Conservation (phyloP, 2,888 invertebrate genomes). For the Phytoseiulus persimilis region DNA sequence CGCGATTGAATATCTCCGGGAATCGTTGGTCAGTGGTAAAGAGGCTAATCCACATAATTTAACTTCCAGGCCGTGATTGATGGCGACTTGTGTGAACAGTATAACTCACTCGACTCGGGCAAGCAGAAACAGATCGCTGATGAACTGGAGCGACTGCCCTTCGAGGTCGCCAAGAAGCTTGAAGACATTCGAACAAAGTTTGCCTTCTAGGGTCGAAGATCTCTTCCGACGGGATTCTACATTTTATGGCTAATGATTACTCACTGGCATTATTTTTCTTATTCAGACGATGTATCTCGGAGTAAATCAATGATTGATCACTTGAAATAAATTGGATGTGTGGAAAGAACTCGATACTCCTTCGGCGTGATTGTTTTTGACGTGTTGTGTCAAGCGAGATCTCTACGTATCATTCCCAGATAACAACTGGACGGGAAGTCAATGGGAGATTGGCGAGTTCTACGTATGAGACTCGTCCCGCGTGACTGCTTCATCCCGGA, state of each 20-base stretch:
- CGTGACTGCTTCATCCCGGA: too few relatives aligned
- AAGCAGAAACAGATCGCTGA: conserved; percentile 92
- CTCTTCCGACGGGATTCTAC: neutral
- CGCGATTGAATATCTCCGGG: neutral
- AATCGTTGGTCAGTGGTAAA: neutral
- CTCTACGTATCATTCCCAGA: too few relatives aligned
- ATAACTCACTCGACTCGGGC: conserved; percentile 80
- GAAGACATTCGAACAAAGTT: conserved; percentile 98
- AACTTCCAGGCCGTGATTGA: conserved; percentile 81
- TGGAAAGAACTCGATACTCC: neutral
- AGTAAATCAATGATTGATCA: neutral
- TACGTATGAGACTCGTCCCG: too few relatives aligned
- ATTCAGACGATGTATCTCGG: neutral
- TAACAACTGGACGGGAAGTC: too few relatives aligned
- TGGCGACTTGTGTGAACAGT: conserved; percentile 97
- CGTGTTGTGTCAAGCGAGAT: too few relatives aligned
- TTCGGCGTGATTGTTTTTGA: too few relatives aligned
- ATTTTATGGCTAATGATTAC: neutral
- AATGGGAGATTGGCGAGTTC: too few relatives aligned
- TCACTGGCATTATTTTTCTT: neutral
- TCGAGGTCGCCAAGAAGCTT: conserved; percentile 90
- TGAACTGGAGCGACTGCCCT: conserved; percentile 87
- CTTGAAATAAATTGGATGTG: neutral
- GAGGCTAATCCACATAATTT: neutral
- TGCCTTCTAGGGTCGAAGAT: conserved; percentile 69